A percentile compares a stretch with the other conserved stretches of the same genome.
These are phyloP conservation scores for Anguilla pacifica DNA, from an alignment of 2,797 vertebrate species.

Conservation along the genomic window DNA sequence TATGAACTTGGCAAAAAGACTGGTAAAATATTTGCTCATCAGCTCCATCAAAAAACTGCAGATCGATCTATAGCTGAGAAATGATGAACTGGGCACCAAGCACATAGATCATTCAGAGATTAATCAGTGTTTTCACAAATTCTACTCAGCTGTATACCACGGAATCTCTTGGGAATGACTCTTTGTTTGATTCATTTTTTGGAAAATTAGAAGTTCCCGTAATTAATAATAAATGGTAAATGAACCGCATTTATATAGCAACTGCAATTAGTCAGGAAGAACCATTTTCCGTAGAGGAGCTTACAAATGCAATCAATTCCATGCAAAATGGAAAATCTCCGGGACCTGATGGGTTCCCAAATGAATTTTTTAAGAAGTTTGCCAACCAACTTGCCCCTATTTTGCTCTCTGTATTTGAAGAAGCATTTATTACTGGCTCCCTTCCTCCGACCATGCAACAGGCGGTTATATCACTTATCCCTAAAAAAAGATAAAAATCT, in stretches of 20 bases:
- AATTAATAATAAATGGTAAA: not conserved
- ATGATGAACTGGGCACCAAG: not conserved
- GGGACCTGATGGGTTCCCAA: conserved; percentile 8
- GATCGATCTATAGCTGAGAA: not conserved
- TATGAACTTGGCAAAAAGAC: not conserved
- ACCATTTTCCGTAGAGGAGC: not conserved
- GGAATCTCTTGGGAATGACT: not conserved
- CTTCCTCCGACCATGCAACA: conserved; percentile 22
- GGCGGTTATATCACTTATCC: conserved; percentile 21
- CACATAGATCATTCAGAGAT: not conserved
- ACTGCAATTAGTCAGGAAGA: not conserved
- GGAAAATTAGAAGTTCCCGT: not conserved
- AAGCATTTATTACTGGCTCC: not conserved
- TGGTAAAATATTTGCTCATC: not conserved
- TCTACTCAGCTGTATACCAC: conserved; percentile 2
- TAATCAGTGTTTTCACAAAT: conserved; percentile 2
- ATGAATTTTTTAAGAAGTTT: conserved; percentile 30
- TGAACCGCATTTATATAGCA: too few species aligned
- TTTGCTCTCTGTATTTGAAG: conserved; percentile 18
- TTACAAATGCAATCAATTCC: not conserved
- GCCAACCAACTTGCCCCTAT: not conserved
- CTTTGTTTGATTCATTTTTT: conserved; percentile 8
- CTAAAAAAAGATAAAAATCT: conserved; percentile 19
- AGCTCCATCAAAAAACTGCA: not conserved
- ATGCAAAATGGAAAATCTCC: conserved; percentile 16